These are phyloP conservation scores for Acanthaster planci DNA, from an alignment of 35 echinoderm and acorn worm genomes.

Conservation along the genomic window DNA sequence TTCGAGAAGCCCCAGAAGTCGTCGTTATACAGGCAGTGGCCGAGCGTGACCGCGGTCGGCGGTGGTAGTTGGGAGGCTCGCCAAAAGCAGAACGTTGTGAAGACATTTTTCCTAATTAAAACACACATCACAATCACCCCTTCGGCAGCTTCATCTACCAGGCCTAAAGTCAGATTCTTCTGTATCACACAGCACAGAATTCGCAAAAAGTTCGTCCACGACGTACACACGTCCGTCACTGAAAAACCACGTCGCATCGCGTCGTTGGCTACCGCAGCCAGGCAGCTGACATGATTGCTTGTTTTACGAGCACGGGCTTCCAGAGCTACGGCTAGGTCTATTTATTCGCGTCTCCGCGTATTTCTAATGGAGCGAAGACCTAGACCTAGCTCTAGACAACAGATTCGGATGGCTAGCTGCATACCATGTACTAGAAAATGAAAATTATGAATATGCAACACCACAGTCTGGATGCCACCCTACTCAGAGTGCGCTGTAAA, in stretches of 20 bases:
- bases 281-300: background rate
- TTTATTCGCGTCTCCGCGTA: too few species aligned
- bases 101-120: constrained; percentile 23
- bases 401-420: background rate
- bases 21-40: background rate
- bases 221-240: too few species aligned
- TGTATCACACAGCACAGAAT: too few species aligned
- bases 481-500: too few species aligned
- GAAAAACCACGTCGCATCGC: background rate
- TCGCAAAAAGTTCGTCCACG: too few species aligned
- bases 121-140: too few species aligned
- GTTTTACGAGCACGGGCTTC: background rate
- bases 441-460: background rate
- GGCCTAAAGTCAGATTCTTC: too few species aligned
- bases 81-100: constrained; percentile 17
- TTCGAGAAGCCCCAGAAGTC: constrained; percentile 42
- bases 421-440: background rate
- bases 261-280: constrained; percentile 29
- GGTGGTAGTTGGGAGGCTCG: background rate
- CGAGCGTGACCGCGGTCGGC: constrained; percentile 13
- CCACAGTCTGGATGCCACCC: background rate
- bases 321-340: too few species aligned
- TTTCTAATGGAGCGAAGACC: too few species aligned
- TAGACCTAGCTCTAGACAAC: too few species aligned
- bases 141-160: background rate